A percentile compares a stretch with the other conserved stretches of the same genome.
Conservation (phyloP, 2,113 vertebrate genomes). For the Bubalus kerabau region DNA sequence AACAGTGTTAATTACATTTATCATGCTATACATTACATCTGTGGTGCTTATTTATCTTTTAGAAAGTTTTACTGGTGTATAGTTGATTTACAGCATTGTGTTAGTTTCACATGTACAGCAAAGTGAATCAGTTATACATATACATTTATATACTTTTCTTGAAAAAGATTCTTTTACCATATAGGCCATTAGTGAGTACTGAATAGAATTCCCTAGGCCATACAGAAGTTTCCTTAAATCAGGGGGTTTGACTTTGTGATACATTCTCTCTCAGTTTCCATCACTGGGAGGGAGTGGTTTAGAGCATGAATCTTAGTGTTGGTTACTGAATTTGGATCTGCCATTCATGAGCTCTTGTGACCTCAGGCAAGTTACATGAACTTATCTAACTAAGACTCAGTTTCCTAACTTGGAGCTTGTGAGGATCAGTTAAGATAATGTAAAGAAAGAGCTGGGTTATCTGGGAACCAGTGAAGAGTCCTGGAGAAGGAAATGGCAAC, state of each 20-base stretch:
- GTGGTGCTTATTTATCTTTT: background rate
- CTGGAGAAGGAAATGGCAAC: background rate
- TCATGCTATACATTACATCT: background rate
- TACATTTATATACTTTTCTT: background rate
- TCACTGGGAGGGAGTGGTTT: background rate
- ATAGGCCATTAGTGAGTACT: background rate
- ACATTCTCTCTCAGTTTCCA: background rate
- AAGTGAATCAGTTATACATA: background rate
- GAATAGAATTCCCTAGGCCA: background rate
- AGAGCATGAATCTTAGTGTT: background rate
- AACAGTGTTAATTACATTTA: background rate
- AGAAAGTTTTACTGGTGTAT: background rate
- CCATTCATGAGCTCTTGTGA: background rate
- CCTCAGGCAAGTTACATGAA: background rate
- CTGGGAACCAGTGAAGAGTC: background rate
- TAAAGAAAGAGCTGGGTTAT: background rate
- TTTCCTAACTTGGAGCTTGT: background rate
- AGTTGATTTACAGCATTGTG: background rate
- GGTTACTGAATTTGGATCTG: background rate
- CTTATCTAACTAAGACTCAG: background rate
- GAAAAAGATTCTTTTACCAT: background rate
- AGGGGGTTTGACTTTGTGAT: background rate
- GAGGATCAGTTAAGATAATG: background rate
- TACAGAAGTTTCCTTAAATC: background rate
- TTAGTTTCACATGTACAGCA: background rate